Base-by-base conservation (phyloP, 2,888 invertebrate genomes). In the Lasius fuliginosus region DNA sequence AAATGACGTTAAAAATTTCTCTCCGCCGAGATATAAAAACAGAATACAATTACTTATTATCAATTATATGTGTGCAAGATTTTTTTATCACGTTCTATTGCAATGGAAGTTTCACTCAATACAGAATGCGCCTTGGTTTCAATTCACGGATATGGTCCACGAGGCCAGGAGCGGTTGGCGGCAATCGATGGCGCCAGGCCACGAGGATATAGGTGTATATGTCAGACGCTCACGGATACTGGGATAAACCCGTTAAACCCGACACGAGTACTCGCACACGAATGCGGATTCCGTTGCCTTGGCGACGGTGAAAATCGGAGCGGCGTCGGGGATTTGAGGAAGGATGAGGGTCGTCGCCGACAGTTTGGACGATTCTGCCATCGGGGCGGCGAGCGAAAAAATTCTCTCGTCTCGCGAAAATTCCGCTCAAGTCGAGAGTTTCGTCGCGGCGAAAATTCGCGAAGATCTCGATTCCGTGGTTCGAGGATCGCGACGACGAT, bases 261-360 rank as follows among this genome's bases (percentile, higher is more conserved):
- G 46, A 60, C 36, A 64, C 58, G 64, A n/a, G 33, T 69, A 49
- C 33, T 60, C 68, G 56, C 64, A 53, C 69, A 67, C 56, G 69
- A 46, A 58, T 18, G 68, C 49, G 49, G 53, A 82, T 68, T 64
- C 82, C 84, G 90, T 89, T 90, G 90, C 90, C 83, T 23, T 84
- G 83, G 90, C 88, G 75, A 90, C 90, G 89, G 73, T 12, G 85
- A 85, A 90, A 89, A 85, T 65, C 87, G 87, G 85, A 83, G 86
- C 83, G 84, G 84, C 85, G 77, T 58, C 79, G 79, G 69, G 60
- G 69, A 71, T 27, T 60, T 56, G 74, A 64, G 82, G 68, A 83
- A 86, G 77, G 79, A 85, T 79, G 76, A 89, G 85, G 82, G 76
- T 82, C 81, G 83, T 75, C 81, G 81, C 73, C 83, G 83, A 82